These are phyloP conservation scores for Patiria miniata DNA, from an alignment of 35 echinoderm and acorn worm species.

Conservation along the genomic window DNA sequence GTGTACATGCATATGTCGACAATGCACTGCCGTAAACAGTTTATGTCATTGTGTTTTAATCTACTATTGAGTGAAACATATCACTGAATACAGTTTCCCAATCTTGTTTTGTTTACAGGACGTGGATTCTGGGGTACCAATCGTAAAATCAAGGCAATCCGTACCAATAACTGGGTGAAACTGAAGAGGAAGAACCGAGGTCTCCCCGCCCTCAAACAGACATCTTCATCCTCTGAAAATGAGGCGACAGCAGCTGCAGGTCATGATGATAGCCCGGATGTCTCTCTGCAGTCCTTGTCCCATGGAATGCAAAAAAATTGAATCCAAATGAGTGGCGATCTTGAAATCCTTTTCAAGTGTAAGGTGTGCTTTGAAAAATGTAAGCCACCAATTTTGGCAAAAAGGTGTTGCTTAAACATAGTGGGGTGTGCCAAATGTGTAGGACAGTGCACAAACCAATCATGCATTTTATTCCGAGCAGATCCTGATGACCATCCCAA, in stretches of 20 bases:
- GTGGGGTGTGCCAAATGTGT: not conserved
- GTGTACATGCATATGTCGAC: no score
- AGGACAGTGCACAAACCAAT: not conserved
- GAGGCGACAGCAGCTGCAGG: not conserved
- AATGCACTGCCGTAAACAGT: no score
- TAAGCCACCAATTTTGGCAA: not conserved
- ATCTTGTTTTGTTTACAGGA: no score
- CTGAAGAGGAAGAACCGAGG: not conserved
- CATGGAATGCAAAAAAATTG: not conserved
- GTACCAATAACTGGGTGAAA: not conserved
- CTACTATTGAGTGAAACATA: no score
- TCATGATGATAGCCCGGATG: not conserved
- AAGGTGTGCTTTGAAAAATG: not conserved
- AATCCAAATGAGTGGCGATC: not conserved
- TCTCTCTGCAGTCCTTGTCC: not conserved
- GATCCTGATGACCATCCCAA: not conserved
- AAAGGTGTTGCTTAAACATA: not conserved
- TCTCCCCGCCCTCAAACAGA: not conserved
- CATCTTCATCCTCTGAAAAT: not conserved
- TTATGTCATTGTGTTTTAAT: no score
- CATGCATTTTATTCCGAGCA: not conserved
- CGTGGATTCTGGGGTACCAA: not conserved
- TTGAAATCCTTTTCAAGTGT: not conserved
- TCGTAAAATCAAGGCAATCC: not conserved
- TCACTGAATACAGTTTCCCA: no score